Evolutionary conservation across 2,797 vertebrate genomes (phyloP).

Genomic region (Propithecus deckenii): DNA sequence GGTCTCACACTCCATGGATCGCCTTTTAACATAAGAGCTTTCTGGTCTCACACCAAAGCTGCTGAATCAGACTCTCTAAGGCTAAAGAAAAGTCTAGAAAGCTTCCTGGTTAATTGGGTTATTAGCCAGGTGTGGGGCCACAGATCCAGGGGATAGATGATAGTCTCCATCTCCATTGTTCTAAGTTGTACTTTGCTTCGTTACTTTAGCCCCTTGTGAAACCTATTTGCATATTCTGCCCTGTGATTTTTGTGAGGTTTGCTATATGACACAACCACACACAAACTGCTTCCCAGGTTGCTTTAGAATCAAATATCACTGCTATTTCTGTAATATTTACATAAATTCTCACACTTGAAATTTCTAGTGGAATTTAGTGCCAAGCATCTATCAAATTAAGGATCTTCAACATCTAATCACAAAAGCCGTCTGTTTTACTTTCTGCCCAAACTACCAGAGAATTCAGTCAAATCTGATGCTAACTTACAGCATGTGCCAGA

Average conservation of each 20-base stretch:
- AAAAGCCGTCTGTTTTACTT: background rate
- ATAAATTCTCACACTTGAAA: background rate
- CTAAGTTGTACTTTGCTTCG: background rate
- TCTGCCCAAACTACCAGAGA: background rate
- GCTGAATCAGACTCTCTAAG: background rate
- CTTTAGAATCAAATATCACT: background rate
- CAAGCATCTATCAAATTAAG: background rate
- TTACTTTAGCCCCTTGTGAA: background rate
- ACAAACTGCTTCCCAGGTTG: background rate
- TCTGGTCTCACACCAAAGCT: background rate
- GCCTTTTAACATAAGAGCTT: background rate
- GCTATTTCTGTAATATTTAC: background rate
- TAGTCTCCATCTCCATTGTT: background rate
- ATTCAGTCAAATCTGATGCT: constrained; percentile 11
- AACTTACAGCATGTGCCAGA: background rate
- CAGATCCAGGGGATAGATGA: background rate
- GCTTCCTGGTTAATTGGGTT: background rate
- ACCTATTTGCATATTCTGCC: background rate
- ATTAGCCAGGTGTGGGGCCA: background rate
- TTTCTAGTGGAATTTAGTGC: background rate
- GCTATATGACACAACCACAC: background rate
- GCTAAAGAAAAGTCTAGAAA: background rate
- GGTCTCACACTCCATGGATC: background rate
- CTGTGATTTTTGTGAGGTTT: background rate
- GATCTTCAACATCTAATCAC: constrained; percentile 4